These are phyloP conservation scores for Suillia variegata DNA, from an alignment of 2,888 invertebrate genomes.

Conservation along the genomic window DNA sequence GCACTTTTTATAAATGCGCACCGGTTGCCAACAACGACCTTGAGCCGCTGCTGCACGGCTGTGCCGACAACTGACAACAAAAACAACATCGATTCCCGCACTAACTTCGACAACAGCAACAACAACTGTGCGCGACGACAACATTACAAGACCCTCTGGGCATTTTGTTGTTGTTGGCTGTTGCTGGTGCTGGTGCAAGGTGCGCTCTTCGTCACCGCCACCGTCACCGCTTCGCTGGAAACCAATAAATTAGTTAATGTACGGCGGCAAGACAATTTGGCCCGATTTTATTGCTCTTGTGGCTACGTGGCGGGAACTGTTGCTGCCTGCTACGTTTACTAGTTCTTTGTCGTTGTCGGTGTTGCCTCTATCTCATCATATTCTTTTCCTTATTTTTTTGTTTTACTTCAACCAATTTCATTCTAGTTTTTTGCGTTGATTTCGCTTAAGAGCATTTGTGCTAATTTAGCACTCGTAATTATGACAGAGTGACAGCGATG, in stretches of 20 bases:
- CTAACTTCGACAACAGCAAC: constrained; percentile 22
- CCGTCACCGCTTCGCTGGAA: constrained; percentile 13
- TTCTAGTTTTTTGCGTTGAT: not conserved
- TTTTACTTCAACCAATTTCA: too few species aligned
- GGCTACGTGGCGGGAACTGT: constrained; percentile 19
- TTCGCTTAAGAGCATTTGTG: constrained; percentile 6
- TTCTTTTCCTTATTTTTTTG: too few species aligned
- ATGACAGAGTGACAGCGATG: not conserved
- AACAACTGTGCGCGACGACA: constrained; percentile 7
- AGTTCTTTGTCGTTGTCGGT: not conserved
- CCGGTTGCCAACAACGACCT: constrained; percentile 20
- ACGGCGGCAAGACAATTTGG: constrained; percentile 35
- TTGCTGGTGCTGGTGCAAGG: not conserved
- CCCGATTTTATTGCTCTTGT: constrained; percentile 34
- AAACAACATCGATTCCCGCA: constrained; percentile 12
- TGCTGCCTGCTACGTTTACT: constrained; percentile 4
- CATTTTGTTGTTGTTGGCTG: too few species aligned
- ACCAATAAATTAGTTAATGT: constrained; percentile 46
- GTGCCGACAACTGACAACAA: too few species aligned
- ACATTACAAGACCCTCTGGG: not conserved
- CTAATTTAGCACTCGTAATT: not conserved
- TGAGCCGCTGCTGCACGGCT: constrained; percentile 11
- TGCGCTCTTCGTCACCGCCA: constrained; percentile 10
- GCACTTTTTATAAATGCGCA: constrained; percentile 15
- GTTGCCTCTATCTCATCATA: not conserved